A percentile compares a stretch with the other conserved stretches of the same genome.
phyloP scores from a whole-genome alignment of 1,140 invertebrate species.

The Brachionus plicatilis region DNA sequence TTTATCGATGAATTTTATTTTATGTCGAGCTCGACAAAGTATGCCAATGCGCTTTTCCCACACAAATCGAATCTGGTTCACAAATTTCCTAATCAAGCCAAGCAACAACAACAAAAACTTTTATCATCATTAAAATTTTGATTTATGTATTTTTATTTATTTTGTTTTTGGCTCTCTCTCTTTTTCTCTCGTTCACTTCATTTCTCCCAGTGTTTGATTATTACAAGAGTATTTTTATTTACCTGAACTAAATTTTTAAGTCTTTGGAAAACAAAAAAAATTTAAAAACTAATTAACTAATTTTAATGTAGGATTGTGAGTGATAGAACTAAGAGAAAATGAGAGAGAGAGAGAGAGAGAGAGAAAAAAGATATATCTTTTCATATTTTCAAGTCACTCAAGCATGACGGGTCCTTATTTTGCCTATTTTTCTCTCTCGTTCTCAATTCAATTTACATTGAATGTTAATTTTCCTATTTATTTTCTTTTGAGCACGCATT shows the following conservation, averaged over 20 bases:
- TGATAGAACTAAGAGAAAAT: not conserved
- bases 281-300: constrained; percentile 31
- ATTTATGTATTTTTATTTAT: not conserved
- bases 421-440: not conserved
- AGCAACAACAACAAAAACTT: not conserved
- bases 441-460: constrained; percentile 8
- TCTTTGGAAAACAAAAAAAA: not conserved
- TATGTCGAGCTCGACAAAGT: not conserved
- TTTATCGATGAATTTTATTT: not conserved
- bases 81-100: not conserved
- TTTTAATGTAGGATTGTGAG: constrained; percentile 26
- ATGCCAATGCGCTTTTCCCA: not conserved
- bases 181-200: not conserved
- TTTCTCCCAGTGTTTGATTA: not conserved
- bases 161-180: not conserved
- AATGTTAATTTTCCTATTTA: constrained; percentile 25
- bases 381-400: not conserved
- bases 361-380: not conserved
- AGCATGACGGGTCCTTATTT: constrained; percentile 22
- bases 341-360: not conserved
- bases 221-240: not conserved
- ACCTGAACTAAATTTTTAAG: constrained; percentile 34
- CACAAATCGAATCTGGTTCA: not conserved
- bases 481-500: not conserved
- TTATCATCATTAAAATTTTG: not conserved